Conservation (phyloP, 2,888 invertebrate genomes). For the Stegana nigrithorax region DNA sequence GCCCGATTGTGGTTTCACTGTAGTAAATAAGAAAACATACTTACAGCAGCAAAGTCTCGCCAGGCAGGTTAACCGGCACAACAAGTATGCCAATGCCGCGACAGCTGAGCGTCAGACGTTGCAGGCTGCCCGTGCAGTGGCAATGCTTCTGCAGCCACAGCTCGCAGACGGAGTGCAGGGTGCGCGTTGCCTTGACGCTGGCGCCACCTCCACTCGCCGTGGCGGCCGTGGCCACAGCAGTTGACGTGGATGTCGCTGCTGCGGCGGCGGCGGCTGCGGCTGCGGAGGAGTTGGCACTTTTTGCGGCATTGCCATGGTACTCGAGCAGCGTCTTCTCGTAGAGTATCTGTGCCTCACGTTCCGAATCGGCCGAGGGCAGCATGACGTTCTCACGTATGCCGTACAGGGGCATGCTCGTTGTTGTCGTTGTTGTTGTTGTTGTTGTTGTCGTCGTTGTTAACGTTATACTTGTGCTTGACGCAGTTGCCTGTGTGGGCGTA, state of each 20-base stretch:
- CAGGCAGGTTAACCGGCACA: constrained; percentile 65
- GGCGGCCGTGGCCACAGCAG: constrained; percentile 20
- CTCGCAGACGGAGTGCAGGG: constrained; percentile 61
- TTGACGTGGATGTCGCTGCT: constrained; percentile 7
- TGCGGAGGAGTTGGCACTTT: neutral
- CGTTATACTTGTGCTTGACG: constrained; percentile 7
- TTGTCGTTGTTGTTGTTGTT: constrained; percentile 23
- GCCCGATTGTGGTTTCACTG: too few relatives aligned
- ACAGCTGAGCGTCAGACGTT: constrained; percentile 63
- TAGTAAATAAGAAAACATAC: too few relatives aligned
- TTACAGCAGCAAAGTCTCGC: constrained; percentile 63
- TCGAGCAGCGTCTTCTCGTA: constrained; percentile 67
- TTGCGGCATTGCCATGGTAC: constrained; percentile 49
- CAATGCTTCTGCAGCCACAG: constrained; percentile 64
- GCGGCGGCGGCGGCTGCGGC: constrained; percentile 18
- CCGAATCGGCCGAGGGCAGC: constrained; percentile 65
- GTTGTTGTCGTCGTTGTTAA: neutral
- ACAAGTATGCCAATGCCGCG: constrained; percentile 64
- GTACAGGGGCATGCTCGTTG: constrained; percentile 22
- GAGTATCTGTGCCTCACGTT: constrained; percentile 66
- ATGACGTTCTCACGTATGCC: constrained; percentile 66
- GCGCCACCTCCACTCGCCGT: constrained; percentile 15
- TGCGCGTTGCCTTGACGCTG: constrained; percentile 37
- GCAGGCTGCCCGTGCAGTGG: constrained; percentile 63
- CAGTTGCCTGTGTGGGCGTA: constrained; percentile 20